phyloP scores from a whole-genome alignment of 2,797 vertebrate species.

The Centroberyx gerrardi region DNA sequence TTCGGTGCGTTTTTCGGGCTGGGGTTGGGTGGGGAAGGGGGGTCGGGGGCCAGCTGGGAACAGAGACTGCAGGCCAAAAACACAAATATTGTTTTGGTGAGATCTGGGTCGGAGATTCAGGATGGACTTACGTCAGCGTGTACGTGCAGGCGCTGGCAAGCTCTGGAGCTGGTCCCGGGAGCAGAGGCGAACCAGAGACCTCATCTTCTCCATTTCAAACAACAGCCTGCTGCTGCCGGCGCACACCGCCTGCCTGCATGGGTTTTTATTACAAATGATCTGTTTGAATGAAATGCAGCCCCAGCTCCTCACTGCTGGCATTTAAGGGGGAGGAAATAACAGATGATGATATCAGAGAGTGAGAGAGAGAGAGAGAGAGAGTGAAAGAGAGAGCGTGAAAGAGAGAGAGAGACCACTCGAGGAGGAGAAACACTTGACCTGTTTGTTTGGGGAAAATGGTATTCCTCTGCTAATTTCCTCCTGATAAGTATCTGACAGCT shows the following conservation, averaged over 20 bases:
- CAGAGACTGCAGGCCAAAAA: conserved; percentile 64
- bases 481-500: conserved; percentile 87
- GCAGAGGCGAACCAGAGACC: conserved; percentile 52
- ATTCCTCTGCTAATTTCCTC: conserved; percentile 86
- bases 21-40: neutral
- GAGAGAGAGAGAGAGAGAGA: neutral
- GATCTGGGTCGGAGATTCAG: conserved; percentile 70
- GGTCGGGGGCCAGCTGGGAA: conserved; percentile 44
- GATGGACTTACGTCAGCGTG: conserved; percentile 68
- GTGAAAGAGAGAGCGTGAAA: conserved; percentile 41
- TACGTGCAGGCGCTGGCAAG: conserved; percentile 61
- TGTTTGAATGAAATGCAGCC: conserved; percentile 69
- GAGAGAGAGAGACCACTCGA: conserved; percentile 45
- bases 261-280: conserved; percentile 69
- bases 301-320: conserved; percentile 70
- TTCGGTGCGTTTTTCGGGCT: conserved; percentile 12
- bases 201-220: conserved; percentile 64
- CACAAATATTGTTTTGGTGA: conserved; percentile 80
- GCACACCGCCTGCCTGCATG: conserved; percentile 26
- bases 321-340: conserved; percentile 78
- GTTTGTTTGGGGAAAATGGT: conserved; percentile 84
- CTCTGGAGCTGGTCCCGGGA: conserved; percentile 47
- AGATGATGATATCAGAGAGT: conserved; percentile 76
- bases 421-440: conserved; percentile 81
- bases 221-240: conserved; percentile 32